Evolutionary conservation across 2,888 invertebrate species (phyloP).

Genomic region (Leptinotarsa juncta): DNA sequence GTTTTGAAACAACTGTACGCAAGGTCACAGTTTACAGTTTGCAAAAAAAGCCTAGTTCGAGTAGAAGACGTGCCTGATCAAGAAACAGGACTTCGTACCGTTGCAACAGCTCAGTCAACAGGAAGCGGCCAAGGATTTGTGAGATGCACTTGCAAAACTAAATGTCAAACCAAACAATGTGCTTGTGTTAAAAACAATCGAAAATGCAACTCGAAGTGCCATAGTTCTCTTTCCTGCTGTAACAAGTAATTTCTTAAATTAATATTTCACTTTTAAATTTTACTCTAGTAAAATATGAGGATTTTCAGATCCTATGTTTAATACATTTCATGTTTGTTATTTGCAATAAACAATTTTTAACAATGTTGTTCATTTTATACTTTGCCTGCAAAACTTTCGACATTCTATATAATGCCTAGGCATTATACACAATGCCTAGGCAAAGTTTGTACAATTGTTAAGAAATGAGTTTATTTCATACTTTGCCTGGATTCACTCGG

Average conservation of each 20-base stretch:
- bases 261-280: slow-evolving; percentile 1
- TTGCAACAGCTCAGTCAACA: neutral
- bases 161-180: neutral
- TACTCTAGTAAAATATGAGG: slow-evolving; percentile 1
- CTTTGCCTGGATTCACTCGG: slow-evolving; percentile 1
- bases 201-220: slow-evolving; percentile 5
- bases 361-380: slow-evolving; percentile 1
- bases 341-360: neutral
- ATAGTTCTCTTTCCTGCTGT: neutral
- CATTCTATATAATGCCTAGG: slow-evolving; percentile 1
- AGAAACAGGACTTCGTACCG: neutral
- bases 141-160: slow-evolving; percentile 1
- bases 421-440: slow-evolving; percentile 1
- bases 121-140: neutral
- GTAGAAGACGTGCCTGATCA: neutral
- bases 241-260: slow-evolving; percentile 2
- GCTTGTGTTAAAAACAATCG: neutral
- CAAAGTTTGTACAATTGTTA: slow-evolving; percentile 1
- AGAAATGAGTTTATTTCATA: neutral
- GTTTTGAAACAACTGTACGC: neutral
- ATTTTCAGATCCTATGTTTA: slow-evolving; percentile 1
- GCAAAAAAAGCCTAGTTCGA: neutral
- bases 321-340: slow-evolving; percentile 1
- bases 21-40: neutral
- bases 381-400: slow-evolving; percentile 1